Conservation (phyloP, 2,888 invertebrate species). For the Pristionchus mayeri region DNA sequence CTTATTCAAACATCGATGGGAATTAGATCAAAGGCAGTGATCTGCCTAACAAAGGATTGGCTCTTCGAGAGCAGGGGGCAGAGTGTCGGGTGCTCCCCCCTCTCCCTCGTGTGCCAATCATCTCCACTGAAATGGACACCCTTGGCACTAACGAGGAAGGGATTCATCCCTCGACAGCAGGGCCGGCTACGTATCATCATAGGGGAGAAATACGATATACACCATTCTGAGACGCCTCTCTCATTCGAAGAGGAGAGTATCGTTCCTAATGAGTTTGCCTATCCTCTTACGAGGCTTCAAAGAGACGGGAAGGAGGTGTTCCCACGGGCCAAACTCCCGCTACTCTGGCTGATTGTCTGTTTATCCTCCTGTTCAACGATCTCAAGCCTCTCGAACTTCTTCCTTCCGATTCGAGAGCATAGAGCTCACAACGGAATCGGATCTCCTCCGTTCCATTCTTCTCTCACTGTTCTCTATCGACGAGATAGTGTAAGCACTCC, state of each 20-base stretch:
- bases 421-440: too few relatives aligned
- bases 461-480: too few relatives aligned
- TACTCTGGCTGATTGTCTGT: too few relatives aligned
- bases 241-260: background rate
- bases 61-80: background rate
- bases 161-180: background rate
- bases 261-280: slow-evolving; percentile 39
- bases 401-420: too few relatives aligned
- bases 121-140: slow-evolving; percentile 11
- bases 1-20: background rate
- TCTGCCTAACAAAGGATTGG: too few relatives aligned
- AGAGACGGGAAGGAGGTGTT: background rate
- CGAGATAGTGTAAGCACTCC: too few relatives aligned
- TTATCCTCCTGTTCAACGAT: background rate
- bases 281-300: slow-evolving; percentile 38
- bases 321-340: slow-evolving; percentile 13
- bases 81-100: background rate
- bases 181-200: background rate
- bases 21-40: background rate
- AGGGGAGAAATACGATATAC: background rate
- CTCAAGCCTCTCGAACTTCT: too few relatives aligned
- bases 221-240: background rate
- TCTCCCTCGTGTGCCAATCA: slow-evolving; percentile 15
- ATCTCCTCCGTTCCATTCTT: too few relatives aligned
- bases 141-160: background rate